These are phyloP conservation scores for Liolophura sinensis DNA, from an alignment of 1,140 invertebrate species.

Conservation along the genomic window DNA sequence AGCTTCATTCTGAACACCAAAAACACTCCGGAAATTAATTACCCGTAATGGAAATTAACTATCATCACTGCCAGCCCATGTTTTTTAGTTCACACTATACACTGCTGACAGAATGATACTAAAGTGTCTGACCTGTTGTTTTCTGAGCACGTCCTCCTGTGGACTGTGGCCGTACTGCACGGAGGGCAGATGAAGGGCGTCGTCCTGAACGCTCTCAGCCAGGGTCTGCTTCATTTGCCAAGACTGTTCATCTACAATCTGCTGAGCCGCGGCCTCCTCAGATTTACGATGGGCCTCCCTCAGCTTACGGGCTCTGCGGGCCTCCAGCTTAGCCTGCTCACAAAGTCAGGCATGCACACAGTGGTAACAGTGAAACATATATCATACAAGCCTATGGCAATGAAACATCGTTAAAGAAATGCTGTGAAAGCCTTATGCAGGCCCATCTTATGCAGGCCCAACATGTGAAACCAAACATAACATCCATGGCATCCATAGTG, in stretches of 20 bases:
- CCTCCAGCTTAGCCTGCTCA: slow-evolving; percentile 41
- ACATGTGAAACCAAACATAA: too few relatives aligned
- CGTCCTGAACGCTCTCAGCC: slow-evolving; percentile 1
- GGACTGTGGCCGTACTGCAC: slow-evolving; percentile 35
- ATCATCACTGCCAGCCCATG: too few relatives aligned
- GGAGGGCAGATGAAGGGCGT: slow-evolving; percentile 32
- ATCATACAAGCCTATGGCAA: neutral
- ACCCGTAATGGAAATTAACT: too few relatives aligned
- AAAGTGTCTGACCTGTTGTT: slow-evolving; percentile 42
- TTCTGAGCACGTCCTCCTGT: slow-evolving; percentile 47
- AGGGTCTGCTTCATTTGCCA: slow-evolving; percentile 35
- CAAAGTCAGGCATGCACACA: neutral
- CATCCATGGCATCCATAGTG: too few relatives aligned
- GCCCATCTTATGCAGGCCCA: too few relatives aligned
- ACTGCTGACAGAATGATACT: neutral
- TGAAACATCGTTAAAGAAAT: neutral
- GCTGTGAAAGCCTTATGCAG: too few relatives aligned
- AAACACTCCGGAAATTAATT: too few relatives aligned
- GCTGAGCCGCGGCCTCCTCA: slow-evolving; percentile 46
- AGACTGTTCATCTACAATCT: slow-evolving; percentile 43
- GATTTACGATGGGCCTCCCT: slow-evolving; percentile 31
- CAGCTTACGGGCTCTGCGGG: slow-evolving; percentile 35
- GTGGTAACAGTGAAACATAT: neutral
- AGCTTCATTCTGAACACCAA: too few relatives aligned
- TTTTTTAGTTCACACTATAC: too few relatives aligned